These are phyloP conservation scores for Nannoperca australis DNA, from an alignment of 2,797 vertebrate species.

Conservation along the genomic window DNA sequence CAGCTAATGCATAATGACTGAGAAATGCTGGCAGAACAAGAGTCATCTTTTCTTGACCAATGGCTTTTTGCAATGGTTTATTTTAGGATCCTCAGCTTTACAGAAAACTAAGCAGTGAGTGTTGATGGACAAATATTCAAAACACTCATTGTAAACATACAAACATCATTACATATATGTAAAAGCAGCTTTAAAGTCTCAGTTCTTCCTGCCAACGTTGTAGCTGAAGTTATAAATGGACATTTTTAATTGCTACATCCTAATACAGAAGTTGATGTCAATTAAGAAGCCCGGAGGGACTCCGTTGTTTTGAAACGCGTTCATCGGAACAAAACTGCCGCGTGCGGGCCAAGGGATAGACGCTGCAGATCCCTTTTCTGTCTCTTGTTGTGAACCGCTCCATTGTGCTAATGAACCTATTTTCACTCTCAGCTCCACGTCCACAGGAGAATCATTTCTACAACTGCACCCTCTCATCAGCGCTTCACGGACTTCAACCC, in stretches of 20 bases:
- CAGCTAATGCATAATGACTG: constrained; percentile 71
- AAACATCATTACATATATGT: constrained; percentile 4
- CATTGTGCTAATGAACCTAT: constrained; percentile 69
- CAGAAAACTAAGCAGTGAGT: constrained; percentile 15
- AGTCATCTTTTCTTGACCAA: constrained; percentile 53
- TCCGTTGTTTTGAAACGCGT: constrained; percentile 39
- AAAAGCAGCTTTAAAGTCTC: constrained; percentile 33
- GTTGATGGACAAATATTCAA: constrained; percentile 11
- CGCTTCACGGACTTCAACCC: constrained; percentile 50
- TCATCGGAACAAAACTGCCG: constrained; percentile 44
- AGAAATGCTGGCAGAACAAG: constrained; percentile 53
- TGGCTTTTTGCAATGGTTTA: constrained; percentile 40
- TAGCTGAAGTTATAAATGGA: constrained; percentile 50
- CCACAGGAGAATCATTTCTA: constrained; percentile 49
- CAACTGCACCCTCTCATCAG: constrained; percentile 47
- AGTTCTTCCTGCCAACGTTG: not conserved
- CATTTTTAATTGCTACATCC: constrained; percentile 64
- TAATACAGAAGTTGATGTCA: constrained; percentile 52
- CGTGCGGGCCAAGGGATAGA: constrained; percentile 27
- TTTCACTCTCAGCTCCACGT: constrained; percentile 39
- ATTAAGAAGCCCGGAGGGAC: constrained; percentile 55
- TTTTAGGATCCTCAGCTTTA: constrained; percentile 24
- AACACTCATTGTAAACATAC: not conserved
- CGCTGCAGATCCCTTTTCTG: constrained; percentile 23
- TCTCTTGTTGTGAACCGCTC: constrained; percentile 38